A percentile compares a stretch with the other conserved stretches of the same genome.
These are phyloP conservation scores for Garra rufa DNA, from an alignment of 2,113 vertebrate genomes.

Conservation along the genomic window DNA sequence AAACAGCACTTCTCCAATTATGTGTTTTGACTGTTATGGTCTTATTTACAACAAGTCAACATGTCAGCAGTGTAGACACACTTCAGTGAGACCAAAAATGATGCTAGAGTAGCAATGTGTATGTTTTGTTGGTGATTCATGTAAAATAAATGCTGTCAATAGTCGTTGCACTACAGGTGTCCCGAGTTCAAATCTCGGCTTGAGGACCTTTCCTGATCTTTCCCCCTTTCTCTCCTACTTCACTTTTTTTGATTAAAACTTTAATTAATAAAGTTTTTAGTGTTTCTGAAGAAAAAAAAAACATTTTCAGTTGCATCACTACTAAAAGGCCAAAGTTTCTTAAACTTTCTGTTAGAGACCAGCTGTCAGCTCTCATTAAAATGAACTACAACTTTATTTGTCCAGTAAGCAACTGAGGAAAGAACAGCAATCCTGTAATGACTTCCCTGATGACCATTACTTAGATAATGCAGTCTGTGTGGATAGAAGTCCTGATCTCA, in stretches of 20 bases:
- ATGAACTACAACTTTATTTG: slow-evolving; percentile 19
- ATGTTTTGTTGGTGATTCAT: too few species aligned
- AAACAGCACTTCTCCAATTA: too few species aligned
- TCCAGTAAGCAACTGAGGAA: slow-evolving; percentile 38
- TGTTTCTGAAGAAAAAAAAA: neutral
- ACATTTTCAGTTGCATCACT: neutral
- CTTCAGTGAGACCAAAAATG: neutral
- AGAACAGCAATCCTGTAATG: slow-evolving; percentile 59
- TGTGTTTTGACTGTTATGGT: neutral
- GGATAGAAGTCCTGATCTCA: slow-evolving; percentile 55
- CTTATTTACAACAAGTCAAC: neutral
- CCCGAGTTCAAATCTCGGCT: too few species aligned
- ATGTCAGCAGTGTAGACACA: neutral
- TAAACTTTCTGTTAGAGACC: neutral
- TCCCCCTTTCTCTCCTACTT: too few species aligned
- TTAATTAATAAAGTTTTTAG: too few species aligned
- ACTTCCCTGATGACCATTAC: slow-evolving; percentile 57
- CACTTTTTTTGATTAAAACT: too few species aligned
- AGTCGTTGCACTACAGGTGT: too few species aligned
- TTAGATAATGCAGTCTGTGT: slow-evolving; percentile 61
- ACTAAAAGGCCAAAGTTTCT: neutral
- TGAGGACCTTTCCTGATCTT: too few species aligned
- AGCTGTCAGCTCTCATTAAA: slow-evolving; percentile 3
- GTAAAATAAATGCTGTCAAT: too few species aligned
- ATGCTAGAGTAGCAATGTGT: neutral